Evolutionary conservation across 2,797 vertebrate genomes (phyloP).

Genomic region (Myoxocephalus aenaeus): DNA sequence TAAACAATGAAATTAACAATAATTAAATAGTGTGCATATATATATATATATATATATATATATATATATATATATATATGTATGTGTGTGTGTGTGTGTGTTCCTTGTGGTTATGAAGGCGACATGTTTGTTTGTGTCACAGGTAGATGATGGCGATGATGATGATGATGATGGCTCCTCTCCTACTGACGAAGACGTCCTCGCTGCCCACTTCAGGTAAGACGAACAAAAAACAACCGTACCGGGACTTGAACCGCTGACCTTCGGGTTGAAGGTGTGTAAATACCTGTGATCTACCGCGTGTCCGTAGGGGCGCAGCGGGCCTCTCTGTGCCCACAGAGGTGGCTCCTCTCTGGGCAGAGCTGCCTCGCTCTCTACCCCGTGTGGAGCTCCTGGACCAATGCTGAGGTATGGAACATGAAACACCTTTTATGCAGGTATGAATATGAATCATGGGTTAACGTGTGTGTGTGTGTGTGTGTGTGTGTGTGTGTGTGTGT

Average conservation of each 20-base stretch:
- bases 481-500: neutral
- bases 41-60: too few relatives aligned
- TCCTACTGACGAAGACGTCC: neutral
- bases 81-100: too few relatives aligned
- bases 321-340: neutral
- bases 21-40: too few relatives aligned
- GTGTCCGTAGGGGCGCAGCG: neutral
- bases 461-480: neutral
- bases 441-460: too few relatives aligned
- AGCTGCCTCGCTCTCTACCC: constrained; percentile 40
- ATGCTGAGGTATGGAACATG: neutral
- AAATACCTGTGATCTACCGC: rapidly evolving
- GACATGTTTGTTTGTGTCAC: too few relatives aligned
- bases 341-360: constrained; percentile 12
- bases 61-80: too few relatives aligned
- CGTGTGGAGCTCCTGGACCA: constrained; percentile 45
- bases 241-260: too few relatives aligned
- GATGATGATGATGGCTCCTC: too few relatives aligned
- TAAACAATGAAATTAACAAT: too few relatives aligned
- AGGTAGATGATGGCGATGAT: neutral
- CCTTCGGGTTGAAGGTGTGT: rapidly evolving
- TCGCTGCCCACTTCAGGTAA: neutral
- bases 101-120: too few relatives aligned
- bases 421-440: too few relatives aligned
- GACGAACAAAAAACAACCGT: neutral